Conservation (phyloP, 2,113 vertebrate genomes). For the Plecturocebus donacophilus region DNA sequence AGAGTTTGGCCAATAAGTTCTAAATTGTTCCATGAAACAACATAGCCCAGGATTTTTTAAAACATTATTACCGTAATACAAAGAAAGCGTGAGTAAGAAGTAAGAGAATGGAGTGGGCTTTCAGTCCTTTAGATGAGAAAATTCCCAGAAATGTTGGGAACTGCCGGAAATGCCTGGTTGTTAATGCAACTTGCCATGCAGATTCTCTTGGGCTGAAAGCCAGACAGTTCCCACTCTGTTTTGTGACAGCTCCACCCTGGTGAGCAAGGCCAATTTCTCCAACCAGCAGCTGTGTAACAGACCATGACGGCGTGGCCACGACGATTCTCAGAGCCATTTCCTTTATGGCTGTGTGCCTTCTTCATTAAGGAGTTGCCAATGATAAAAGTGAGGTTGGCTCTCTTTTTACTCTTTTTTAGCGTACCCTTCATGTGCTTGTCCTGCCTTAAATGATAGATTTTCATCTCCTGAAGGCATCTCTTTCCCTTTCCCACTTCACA, state of each 20-base stretch:
- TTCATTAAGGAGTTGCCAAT: not conserved
- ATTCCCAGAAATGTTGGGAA: slow-evolving; percentile 86
- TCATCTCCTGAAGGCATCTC: not conserved
- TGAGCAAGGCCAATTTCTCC: slow-evolving; percentile 28
- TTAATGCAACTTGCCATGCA: slow-evolving; percentile 64
- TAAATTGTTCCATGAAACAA: slow-evolving; percentile 75
- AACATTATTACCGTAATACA: slow-evolving; percentile 74
- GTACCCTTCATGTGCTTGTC: not conserved
- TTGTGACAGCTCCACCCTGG: slow-evolving; percentile 47
- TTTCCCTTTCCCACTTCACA: not conserved
- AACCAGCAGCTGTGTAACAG: slow-evolving; percentile 54
- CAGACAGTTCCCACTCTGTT: slow-evolving; percentile 71
- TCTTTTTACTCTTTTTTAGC: not conserved
- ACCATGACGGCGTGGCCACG: not conserved
- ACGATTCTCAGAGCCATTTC: not conserved
- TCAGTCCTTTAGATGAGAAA: slow-evolving; percentile 77
- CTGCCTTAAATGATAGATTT: not conserved
- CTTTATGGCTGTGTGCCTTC: not conserved
- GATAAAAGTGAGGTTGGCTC: not conserved
- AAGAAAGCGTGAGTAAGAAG: slow-evolving; percentile 86
- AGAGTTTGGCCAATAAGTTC: slow-evolving; percentile 50
- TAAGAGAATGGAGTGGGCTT: slow-evolving; percentile 81
- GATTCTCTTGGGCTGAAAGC: slow-evolving; percentile 69
- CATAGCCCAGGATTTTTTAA: slow-evolving; percentile 71
- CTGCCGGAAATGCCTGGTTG: slow-evolving; percentile 83